A percentile compares a stretch with the other conserved stretches of the same genome.
Evolutionary conservation across 2,888 invertebrate genomes (phyloP).

Genomic region (Diaprepes abbreviatus): DNA sequence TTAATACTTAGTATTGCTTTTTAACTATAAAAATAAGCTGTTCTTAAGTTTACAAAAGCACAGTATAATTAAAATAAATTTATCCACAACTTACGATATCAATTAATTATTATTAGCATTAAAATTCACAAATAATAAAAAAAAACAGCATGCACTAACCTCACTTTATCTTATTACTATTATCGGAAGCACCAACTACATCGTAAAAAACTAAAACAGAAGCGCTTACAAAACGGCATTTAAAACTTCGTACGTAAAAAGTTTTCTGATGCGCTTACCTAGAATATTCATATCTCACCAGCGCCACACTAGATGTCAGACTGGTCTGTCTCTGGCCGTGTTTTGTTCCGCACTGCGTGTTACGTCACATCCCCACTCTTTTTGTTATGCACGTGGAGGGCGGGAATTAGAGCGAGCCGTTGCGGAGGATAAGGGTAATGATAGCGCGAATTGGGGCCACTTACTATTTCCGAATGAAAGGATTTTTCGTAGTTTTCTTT

Average conservation of each 20-base stretch:
- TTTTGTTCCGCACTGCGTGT: slow-evolving; percentile 68
- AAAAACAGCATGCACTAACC: slow-evolving; percentile 9
- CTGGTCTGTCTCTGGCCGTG: slow-evolving; percentile 64
- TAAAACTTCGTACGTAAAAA: slow-evolving; percentile 32
- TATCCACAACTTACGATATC: too few relatives aligned
- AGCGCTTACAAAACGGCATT: slow-evolving; percentile 38
- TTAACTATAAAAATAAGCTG: too few relatives aligned
- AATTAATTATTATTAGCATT: too few relatives aligned
- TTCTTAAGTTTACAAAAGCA: too few relatives aligned
- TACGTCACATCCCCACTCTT: slow-evolving; percentile 63
- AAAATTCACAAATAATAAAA: too few relatives aligned
- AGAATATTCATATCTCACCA: slow-evolving; percentile 69
- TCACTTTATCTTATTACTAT: neutral
- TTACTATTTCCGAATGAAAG: slow-evolving; percentile 32
- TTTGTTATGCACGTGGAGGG: slow-evolving; percentile 49
- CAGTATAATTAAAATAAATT: too few relatives aligned
- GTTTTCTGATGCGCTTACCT: slow-evolving; percentile 63
- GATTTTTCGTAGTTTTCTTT: neutral
- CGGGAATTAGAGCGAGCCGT: slow-evolving; percentile 31
- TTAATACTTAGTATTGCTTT: too few relatives aligned
- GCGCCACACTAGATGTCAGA: slow-evolving; percentile 68
- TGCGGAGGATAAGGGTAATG: slow-evolving; percentile 42
- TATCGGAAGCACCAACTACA: neutral
- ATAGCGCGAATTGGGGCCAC: slow-evolving; percentile 33
- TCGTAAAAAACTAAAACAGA: neutral